These are phyloP conservation scores for Chymomyza costata DNA, from an alignment of 1,140 invertebrate genomes.

Conservation along the genomic window DNA sequence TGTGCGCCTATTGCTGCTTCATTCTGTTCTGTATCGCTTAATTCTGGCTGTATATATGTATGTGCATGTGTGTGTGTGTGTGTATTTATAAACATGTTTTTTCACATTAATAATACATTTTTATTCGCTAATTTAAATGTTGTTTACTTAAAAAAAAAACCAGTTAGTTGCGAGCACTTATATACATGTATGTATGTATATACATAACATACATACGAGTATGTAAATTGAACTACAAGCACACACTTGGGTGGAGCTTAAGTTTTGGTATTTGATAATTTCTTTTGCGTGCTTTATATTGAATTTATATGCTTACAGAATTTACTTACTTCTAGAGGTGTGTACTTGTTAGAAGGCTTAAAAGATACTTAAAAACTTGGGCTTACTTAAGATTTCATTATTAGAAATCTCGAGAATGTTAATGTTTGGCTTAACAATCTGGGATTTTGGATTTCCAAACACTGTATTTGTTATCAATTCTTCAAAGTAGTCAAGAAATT, in stretches of 20 bases:
- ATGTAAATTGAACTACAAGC: constrained; percentile 8
- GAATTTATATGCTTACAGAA: too few relatives aligned
- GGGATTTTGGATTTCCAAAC: too few relatives aligned
- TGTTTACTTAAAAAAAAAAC: constrained; percentile 56
- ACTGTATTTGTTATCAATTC: too few relatives aligned
- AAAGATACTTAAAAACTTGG: too few relatives aligned
- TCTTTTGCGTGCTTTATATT: constrained; percentile 40
- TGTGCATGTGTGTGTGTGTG: constrained; percentile 20
- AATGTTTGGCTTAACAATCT: too few relatives aligned
- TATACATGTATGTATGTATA: constrained; percentile 15
- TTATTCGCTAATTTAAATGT: constrained; percentile 70
- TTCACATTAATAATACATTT: constrained; percentile 73
- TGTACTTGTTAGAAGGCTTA: too few relatives aligned
- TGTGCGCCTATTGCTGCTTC: constrained; percentile 14
- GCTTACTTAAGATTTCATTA: too few relatives aligned
- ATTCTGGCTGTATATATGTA: constrained; percentile 9
- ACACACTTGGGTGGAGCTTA: constrained; percentile 58
- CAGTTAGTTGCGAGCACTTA: constrained; percentile 40
- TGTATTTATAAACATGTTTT: constrained; percentile 63
- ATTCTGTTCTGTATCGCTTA: constrained; percentile 20
- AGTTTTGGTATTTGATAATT: constrained; percentile 47
- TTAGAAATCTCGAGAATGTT: too few relatives aligned
- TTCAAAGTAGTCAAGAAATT: too few relatives aligned
- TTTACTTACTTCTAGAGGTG: too few relatives aligned
- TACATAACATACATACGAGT: constrained; percentile 8